Conservation (phyloP, 2,888 invertebrate species). For the Craniophora ligustri region DNA sequence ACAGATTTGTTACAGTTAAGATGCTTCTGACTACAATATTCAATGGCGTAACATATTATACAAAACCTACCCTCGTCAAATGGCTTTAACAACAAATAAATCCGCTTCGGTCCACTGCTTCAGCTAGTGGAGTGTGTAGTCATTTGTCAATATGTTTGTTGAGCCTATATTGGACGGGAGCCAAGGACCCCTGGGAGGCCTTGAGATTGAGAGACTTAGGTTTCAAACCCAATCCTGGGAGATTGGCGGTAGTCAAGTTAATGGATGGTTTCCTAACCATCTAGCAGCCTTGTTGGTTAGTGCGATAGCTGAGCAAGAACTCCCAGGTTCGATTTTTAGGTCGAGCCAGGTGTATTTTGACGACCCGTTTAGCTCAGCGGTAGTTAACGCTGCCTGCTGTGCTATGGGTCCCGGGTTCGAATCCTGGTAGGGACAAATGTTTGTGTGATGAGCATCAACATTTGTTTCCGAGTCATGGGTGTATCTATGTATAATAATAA, state of each 20-base stretch:
- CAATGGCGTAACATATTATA: slow-evolving; percentile 16
- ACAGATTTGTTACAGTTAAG: not conserved
- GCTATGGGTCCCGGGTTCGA: no score
- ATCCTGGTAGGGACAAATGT: no score
- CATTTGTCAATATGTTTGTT: slow-evolving; percentile 65
- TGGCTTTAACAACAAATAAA: slow-evolving; percentile 40
- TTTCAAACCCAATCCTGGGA: slow-evolving; percentile 18
- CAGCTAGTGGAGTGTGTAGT: slow-evolving; percentile 53
- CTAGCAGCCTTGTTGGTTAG: no score
- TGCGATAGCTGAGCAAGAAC: no score
- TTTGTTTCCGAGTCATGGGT: no score
- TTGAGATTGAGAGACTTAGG: slow-evolving; percentile 8
- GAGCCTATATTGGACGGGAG: slow-evolving; percentile 53
- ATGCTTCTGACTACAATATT: slow-evolving; percentile 6
- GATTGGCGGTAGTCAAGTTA: not conserved
- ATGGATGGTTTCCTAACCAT: no score
- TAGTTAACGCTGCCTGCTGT: no score
- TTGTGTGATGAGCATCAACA: no score
- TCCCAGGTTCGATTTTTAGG: no score
- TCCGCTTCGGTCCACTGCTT: slow-evolving; percentile 42
- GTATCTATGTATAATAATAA: no score
- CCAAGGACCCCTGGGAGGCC: slow-evolving; percentile 35
- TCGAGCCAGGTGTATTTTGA: no score
- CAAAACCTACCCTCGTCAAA: slow-evolving; percentile 38
- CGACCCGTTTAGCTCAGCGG: no score